These are phyloP conservation scores for Aphelinus atriplicis DNA, from an alignment of 1,140 invertebrate species.

Conservation along the genomic window DNA sequence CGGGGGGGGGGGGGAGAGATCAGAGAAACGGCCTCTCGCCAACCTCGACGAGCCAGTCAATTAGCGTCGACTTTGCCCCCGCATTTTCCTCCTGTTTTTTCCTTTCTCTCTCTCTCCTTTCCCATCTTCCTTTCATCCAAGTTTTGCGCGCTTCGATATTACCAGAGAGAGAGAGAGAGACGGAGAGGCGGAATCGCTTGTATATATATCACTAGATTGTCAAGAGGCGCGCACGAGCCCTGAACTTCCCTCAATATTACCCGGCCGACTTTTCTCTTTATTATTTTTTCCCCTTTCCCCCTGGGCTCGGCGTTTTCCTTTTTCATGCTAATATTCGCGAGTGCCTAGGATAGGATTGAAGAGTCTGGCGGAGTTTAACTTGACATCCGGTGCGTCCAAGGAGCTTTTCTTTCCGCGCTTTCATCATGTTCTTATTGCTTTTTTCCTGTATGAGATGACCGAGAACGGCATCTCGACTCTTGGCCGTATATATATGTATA, in stretches of 20 bases:
- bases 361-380: conserved; percentile 32
- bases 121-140: too few relatives aligned
- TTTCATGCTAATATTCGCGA: conserved; percentile 51
- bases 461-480: background rate
- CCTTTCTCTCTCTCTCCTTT: background rate
- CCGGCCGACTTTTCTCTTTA: conserved; percentile 34
- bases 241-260: conserved; percentile 19
- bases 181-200: conserved; percentile 45
- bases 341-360: conserved; percentile 45
- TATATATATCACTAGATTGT: conserved; percentile 22
- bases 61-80: background rate
- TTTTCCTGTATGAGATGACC: background rate
- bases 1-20: background rate
- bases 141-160: background rate
- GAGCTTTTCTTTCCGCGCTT: conserved; percentile 46
- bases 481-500: background rate
- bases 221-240: background rate
- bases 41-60: conserved; percentile 2
- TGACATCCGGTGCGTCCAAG: conserved; percentile 49
- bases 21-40: background rate
- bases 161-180: background rate
- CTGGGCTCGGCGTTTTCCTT: conserved; percentile 21
- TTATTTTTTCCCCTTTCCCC: conserved; percentile 22
- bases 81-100: conserved; percentile 10
- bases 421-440: conserved; percentile 52